Evolutionary conservation across 1,140 invertebrate species (phyloP).

Genomic region (Lepidostoma basale): DNA sequence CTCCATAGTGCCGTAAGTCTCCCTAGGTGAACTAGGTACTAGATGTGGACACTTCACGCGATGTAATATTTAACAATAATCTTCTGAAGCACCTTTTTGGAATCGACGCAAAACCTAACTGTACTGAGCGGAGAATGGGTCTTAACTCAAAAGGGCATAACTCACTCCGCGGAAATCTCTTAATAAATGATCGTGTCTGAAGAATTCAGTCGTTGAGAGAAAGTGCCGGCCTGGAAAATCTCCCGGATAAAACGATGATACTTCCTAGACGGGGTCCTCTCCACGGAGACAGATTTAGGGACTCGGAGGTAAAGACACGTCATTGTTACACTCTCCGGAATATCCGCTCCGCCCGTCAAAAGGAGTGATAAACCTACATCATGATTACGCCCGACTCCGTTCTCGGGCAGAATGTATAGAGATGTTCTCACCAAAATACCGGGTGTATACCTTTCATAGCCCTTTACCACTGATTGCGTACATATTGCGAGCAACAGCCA

Average conservation of each 20-base stretch:
- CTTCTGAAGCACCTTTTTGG: too few relatives aligned
- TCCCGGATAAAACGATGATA: constrained; percentile 5
- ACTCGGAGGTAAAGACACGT: constrained; percentile 7
- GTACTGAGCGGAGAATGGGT: not conserved
- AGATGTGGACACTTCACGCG: too few relatives aligned
- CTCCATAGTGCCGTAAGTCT: too few relatives aligned
- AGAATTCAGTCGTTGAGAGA: constrained; percentile 21
- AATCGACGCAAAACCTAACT: too few relatives aligned
- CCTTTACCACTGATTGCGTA: too few relatives aligned
- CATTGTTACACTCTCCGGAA: constrained; percentile 9
- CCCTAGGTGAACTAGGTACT: too few relatives aligned
- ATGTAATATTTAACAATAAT: too few relatives aligned
- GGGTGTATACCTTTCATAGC: too few relatives aligned
- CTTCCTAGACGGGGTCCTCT: not conserved
- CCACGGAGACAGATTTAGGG: not conserved
- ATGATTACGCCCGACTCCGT: too few relatives aligned
- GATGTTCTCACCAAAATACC: too few relatives aligned
- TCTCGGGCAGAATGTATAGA: too few relatives aligned
- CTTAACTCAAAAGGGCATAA: constrained; percentile 14
- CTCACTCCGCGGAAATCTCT: constrained; percentile 19
- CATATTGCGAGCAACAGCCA: too few relatives aligned
- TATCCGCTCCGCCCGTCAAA: constrained; percentile 7
- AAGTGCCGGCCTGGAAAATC: constrained; percentile 21
- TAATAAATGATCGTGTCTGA: constrained; percentile 10
- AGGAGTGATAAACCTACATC: constrained; percentile 3